A percentile compares a stretch with the other conserved stretches of the same genome.
Conservation (phyloP, 2,797 vertebrate genomes). For the Pristis pectinata region DNA sequence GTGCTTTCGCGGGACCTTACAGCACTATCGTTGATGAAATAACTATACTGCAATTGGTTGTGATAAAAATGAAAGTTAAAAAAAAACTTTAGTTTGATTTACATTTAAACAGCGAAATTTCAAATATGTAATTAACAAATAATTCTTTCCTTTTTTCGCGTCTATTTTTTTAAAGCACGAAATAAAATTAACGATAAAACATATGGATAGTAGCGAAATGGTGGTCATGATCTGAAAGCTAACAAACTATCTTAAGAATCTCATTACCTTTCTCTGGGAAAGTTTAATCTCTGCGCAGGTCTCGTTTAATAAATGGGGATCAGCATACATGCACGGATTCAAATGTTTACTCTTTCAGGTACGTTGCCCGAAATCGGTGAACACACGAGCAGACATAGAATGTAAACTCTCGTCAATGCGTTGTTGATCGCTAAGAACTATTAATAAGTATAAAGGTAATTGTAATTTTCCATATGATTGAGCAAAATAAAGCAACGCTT, state of each 20-base stretch:
- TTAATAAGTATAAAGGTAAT: background rate
- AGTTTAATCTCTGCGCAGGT: background rate
- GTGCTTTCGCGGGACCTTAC: background rate
- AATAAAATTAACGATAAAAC: background rate
- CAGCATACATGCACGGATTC: background rate
- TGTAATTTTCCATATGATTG: no score
- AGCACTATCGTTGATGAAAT: background rate
- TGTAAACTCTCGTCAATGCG: background rate
- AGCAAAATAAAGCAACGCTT: background rate
- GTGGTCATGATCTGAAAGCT: background rate
- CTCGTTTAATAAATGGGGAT: background rate
- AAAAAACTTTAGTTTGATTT: background rate
- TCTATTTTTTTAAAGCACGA: no score
- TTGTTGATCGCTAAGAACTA: background rate
- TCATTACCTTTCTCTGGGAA: background rate
- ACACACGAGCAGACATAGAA: background rate
- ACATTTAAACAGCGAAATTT: background rate
- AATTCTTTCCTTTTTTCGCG: background rate
- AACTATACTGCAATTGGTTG: background rate
- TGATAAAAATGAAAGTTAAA: background rate
- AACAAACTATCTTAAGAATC: background rate
- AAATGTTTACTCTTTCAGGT: constrained; percentile 13
- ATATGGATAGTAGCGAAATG: background rate
- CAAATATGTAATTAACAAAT: background rate
- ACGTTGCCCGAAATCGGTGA: background rate